A percentile compares a stretch with the other conserved stretches of the same genome.
Conservation (phyloP, 1,140 invertebrate genomes). For the Pseudobourletiella spinata region DNA sequence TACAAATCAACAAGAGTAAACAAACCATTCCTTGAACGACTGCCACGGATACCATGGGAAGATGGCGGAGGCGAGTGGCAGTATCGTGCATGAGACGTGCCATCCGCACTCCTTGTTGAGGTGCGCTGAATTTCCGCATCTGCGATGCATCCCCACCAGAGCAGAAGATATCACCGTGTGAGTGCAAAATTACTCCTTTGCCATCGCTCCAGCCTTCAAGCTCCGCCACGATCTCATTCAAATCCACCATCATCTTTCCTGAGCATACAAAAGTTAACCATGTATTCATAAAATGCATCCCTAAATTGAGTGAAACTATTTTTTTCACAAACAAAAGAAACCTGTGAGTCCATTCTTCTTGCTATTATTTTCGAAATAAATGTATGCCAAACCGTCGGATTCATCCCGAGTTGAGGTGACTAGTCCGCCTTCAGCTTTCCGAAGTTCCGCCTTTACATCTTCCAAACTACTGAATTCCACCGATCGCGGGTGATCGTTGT, state of each 20-base stretch:
- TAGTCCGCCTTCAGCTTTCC: constrained; percentile 38
- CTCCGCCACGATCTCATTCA: constrained; percentile 43
- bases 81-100: constrained; percentile 47
- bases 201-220: constrained; percentile 47
- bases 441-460: constrained; percentile 7
- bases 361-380: constrained; percentile 43
- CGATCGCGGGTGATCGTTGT: too few relatives aligned
- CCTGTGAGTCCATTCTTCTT: constrained; percentile 47
- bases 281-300: too few relatives aligned
- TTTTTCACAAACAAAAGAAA: too few relatives aligned
- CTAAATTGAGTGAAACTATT: too few relatives aligned
- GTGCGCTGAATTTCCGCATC: constrained; percentile 39
- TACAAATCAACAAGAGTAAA: constrained; percentile 41
- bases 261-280: too few relatives aligned
- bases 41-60: constrained; percentile 50
- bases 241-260: constrained; percentile 54
- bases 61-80: constrained; percentile 42
- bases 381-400: constrained; percentile 43
- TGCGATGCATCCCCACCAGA: constrained; percentile 52
- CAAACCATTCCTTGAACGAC: constrained; percentile 46
- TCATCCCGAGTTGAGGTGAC: constrained; percentile 44
- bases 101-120: constrained; percentile 46
- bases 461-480: too few relatives aligned
- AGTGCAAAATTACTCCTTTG: constrained; percentile 49
- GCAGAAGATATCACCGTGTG: constrained; percentile 47